Evolutionary conservation across 2,888 invertebrate genomes (phyloP).

Genomic region (Coecobrya sp.): DNA sequence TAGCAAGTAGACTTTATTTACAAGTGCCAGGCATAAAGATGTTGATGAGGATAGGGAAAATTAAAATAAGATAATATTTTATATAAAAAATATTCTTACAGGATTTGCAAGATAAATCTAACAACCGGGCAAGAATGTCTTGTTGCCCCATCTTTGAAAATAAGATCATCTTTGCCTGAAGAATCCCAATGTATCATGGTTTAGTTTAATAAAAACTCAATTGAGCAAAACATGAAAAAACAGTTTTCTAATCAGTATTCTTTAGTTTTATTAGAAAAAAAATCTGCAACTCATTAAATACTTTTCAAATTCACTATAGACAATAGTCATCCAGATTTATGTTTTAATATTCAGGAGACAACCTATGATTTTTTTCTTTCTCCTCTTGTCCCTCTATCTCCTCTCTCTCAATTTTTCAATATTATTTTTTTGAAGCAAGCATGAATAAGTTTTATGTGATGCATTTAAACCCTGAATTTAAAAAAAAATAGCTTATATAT

Average conservation of each 20-base stretch:
- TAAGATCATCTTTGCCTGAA: neutral
- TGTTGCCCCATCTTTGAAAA: neutral
- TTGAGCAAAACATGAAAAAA: neutral
- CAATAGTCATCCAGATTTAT: neutral
- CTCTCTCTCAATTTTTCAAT: slow-evolving; percentile 4
- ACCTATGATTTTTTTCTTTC: neutral
- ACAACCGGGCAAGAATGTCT: neutral
- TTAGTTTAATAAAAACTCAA: neutral
- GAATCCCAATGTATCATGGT: neutral
- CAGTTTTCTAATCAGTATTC: neutral
- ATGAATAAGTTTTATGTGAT: slow-evolving; percentile 2
- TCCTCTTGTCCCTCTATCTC: neutral
- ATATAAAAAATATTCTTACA: neutral
- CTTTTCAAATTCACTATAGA: neutral
- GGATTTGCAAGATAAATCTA: neutral
- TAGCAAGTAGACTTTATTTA: neutral
- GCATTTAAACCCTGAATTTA: neutral
- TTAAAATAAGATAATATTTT: neutral
- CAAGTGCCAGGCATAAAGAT: neutral
- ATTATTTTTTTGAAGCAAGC: neutral
- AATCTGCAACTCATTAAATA: neutral
- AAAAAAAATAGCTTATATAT: neutral
- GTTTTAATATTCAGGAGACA: slow-evolving; percentile 38
- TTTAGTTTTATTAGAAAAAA: slow-evolving; percentile 14
- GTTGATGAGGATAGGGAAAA: neutral